Evolutionary conservation across 1,140 invertebrate genomes (phyloP), one percentile per base, ranked within the genome.

Genomic region (Hylyphantes graminicola): DNA sequence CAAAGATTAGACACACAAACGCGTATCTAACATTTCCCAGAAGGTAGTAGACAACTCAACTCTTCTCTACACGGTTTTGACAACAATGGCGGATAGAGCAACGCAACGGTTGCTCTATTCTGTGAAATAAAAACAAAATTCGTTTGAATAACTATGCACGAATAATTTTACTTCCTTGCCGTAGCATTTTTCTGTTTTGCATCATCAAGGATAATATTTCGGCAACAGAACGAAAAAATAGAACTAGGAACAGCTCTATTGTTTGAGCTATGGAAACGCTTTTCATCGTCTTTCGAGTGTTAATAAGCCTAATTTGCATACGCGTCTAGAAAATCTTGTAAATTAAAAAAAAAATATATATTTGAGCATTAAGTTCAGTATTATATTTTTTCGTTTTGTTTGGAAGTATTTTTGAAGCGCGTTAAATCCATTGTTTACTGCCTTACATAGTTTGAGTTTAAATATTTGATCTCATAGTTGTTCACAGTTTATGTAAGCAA

Each of bases 21-120:
- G 48, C 17, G 12, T 53, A 53, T 70, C 53, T 51, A 51, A 70
- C 67, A 70, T 70, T 70, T 70, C 17, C 67, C 67, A 70, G 67
- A 53, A 70, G 67, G 67, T n/a, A 8, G 0, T 3, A 51, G 53
- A 6, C 35, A 70, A 50, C 48, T 50, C 35, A 17, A 50, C 48
- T 51, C 67, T 9, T n/a, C 67, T 51, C n/a, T 51, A 35, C 35
- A 35, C 48, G 50, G 15, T 17, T 17, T 7, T 13, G 48, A 70
- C 9, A 70, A 70, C 67, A 53, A 70, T 70, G 35, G 53, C 21
- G 51, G 67, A 50, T 67, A 21, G 35, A 48, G 19, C 50, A 48
- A 67, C 19, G 21, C 11, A 4, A 67, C 65, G 15, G 19, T 15
- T 21, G 35, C 5, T 35, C 35, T 35, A 35, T 35, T 35, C 35